phyloP scores from a whole-genome alignment of 37 sponge, comb jelly and placozoan species.

The Amphimedon queenslandica region DNA sequence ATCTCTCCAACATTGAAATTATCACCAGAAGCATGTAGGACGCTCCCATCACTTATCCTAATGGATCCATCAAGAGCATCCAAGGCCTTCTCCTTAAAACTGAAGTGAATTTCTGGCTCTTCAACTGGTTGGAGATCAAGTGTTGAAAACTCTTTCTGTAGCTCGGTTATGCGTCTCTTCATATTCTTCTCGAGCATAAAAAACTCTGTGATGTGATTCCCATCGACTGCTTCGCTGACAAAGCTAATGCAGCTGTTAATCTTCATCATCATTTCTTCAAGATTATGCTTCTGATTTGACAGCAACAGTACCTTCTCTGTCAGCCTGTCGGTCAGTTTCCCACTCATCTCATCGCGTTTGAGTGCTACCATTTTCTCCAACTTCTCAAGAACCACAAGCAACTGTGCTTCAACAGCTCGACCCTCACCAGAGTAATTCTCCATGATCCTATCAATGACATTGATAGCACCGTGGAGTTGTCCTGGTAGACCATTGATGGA shows the following conservation, averaged over 20 bases:
- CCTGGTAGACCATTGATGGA: slow-evolving; percentile 22
- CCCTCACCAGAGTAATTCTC: slow-evolving; percentile 6
- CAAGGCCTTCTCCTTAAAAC: not conserved
- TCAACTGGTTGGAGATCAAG: slow-evolving; percentile 43
- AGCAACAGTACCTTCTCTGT: slow-evolving; percentile 19
- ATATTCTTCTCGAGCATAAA: slow-evolving; percentile 42
- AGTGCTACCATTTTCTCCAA: slow-evolving; percentile 5
- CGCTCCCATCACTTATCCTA: slow-evolving; percentile 29
- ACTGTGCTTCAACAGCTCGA: not conserved
- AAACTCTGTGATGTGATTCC: slow-evolving; percentile 34
- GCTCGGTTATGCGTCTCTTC: slow-evolving; percentile 22
- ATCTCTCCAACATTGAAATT: slow-evolving; percentile 33
- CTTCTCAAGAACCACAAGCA: slow-evolving; percentile 11
- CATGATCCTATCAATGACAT: slow-evolving; percentile 5
- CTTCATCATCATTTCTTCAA: slow-evolving; percentile 13
- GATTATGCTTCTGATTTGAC: slow-evolving; percentile 13
- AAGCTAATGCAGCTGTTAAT: slow-evolving; percentile 28
- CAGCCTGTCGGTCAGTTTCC: not conserved
- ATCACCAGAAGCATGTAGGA: slow-evolving; percentile 23
- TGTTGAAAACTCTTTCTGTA: slow-evolving; percentile 23
- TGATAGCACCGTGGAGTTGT: slow-evolving; percentile 32
- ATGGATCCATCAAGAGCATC: not conserved
- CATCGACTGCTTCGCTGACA: slow-evolving; percentile 17
- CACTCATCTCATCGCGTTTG: not conserved
- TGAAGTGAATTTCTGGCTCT: slow-evolving; percentile 39